Percentiles rank a stretch among this genome's conserved stretches.
Evolutionary conservation across 1,140 invertebrate genomes (phyloP).

Genomic region (Atta texana): DNA sequence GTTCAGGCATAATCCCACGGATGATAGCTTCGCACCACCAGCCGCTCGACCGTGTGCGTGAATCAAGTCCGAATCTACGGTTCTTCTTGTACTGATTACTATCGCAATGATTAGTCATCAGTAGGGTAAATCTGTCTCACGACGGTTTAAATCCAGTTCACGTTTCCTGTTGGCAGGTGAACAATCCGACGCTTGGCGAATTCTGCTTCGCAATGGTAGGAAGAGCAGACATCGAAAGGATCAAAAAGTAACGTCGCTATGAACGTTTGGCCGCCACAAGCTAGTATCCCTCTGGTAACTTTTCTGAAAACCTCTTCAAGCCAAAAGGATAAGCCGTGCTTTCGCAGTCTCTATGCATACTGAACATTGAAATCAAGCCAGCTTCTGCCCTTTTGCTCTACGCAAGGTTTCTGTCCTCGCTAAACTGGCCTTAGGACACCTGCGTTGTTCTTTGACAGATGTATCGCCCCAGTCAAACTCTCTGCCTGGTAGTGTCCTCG

Average conservation of each 20-base stretch:
- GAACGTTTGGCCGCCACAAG: conserved; percentile 69
- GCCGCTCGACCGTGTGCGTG: conserved; percentile 85
- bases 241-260: conserved; percentile 88
- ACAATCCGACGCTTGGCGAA: conserved; percentile 79
- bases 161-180: conserved; percentile 12
- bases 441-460: conserved; percentile 90
- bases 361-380: conserved; percentile 91
- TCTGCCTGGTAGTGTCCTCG: conserved; percentile 89
- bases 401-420: conserved; percentile 90
- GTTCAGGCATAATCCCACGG: conserved; percentile 89
- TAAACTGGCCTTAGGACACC: conserved; percentile 91
- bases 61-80: conserved; percentile 93
- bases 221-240: conserved; percentile 62
- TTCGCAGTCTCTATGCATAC: conserved; percentile 91
- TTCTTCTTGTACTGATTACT: conserved; percentile 87
- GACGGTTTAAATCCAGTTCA: neutral
- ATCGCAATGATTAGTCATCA: no score
- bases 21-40: conserved; percentile 91
- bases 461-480: conserved; percentile 91
- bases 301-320: no score
- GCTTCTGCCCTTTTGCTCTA: conserved; percentile 93
- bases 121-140: no score
- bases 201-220: conserved; percentile 60
- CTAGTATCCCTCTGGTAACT: conserved; percentile 48
- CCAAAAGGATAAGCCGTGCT: conserved; percentile 80